Base-by-base conservation (phyloP, 2,888 invertebrate species). In the Dryadula phaetusa region DNA sequence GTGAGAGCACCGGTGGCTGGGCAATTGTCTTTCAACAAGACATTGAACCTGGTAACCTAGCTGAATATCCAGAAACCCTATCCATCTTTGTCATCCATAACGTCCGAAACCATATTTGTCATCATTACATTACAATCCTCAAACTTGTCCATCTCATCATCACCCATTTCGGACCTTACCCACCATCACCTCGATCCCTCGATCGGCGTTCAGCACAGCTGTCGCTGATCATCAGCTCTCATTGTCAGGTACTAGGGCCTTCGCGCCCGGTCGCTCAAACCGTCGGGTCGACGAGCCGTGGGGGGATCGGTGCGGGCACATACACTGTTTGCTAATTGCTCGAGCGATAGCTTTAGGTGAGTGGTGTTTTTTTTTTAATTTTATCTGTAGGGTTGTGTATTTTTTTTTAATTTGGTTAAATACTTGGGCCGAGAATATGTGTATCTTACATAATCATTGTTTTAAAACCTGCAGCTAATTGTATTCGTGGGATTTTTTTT, bases 1-100 rank as follows among this genome's bases (percentile, higher is more conserved):
- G 82, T 79, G 79, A 83, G 84, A 81, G 69, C 62, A 76, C 12
- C 37, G 88, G 90, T 70, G 73, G 93, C 93, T 90, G 82, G 85
- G 78, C 90, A 91, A 91, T 92, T 75, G 93, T 91, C 81, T 93
- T 92, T 91, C 92, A 90, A 92, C 90, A 91, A 93, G 81, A 88
- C 93, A 91, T 92, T 92, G 92, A 4, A 76, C 77, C 83, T 76
- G 70, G 92, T 92, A 90, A 79, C 91, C 87, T 76, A 72, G 74
- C 67, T 67, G 62, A 42, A 46, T 20, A 37, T 28, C 60, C 52
- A 3, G 10, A 20, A 25, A 42, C 47, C 49, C 4, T 10, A 6
- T n/a, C 25, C 14, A 25, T 28, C 42, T 16, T 40, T 22, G 10
- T 16, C 4, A 14, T 37, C 32, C 54, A 54, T 14, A 14, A 37